These are phyloP conservation scores for Ornithoptera alexandrae DNA, from an alignment of 2,888 invertebrate genomes.

Conservation along the genomic window DNA sequence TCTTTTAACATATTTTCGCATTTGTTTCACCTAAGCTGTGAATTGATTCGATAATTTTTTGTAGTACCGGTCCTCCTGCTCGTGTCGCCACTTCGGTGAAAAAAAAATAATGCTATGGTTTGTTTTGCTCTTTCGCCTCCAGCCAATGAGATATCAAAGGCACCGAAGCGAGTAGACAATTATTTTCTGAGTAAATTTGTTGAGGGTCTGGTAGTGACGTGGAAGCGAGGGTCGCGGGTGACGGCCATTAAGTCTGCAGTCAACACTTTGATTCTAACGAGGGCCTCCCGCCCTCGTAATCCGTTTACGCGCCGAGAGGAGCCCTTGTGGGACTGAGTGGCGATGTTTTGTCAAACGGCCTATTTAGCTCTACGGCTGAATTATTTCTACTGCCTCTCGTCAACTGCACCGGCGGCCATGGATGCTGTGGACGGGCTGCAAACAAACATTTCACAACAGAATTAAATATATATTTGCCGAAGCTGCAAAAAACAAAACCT, in stretches of 20 bases:
- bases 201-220: slow-evolving; percentile 11
- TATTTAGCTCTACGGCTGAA: slow-evolving; percentile 41
- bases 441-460: too few species aligned
- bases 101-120: background rate
- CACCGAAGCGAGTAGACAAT: slow-evolving; percentile 1
- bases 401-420: too few species aligned
- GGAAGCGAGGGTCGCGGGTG: slow-evolving; percentile 34
- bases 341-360: slow-evolving; percentile 59
- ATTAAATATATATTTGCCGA: too few species aligned
- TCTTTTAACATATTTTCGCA: background rate
- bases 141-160: background rate
- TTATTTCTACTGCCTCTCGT: slow-evolving; percentile 17
- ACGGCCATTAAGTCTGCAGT: slow-evolving; percentile 61
- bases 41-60: background rate
- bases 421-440: too few species aligned
- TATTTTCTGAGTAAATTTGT: slow-evolving; percentile 15
- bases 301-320: slow-evolving; percentile 61
- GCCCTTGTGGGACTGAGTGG: slow-evolving; percentile 51
- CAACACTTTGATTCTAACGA: slow-evolving; percentile 70
- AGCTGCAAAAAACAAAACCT: too few species aligned
- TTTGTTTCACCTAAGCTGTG: background rate
- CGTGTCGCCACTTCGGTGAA: background rate
- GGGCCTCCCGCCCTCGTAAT: slow-evolving; percentile 63
- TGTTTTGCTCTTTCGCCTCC: background rate
- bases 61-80: background rate